Conservation (phyloP, 2,797 vertebrate species). For the Enteromius anoplus region DNA sequence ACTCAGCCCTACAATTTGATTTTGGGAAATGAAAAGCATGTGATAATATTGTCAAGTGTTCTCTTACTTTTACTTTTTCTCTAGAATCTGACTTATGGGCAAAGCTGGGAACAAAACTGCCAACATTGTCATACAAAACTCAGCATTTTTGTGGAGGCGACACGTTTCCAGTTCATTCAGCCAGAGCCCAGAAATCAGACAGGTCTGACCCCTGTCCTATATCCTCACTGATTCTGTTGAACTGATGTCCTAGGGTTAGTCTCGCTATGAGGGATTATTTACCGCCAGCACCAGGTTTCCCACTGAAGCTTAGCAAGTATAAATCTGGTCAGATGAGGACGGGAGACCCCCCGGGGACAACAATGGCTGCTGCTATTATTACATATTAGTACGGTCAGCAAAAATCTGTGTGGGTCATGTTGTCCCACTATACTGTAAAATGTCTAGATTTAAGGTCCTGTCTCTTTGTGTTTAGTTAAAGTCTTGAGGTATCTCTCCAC, state of each 20-base stretch:
- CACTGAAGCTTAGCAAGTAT: background rate
- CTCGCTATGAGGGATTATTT: background rate
- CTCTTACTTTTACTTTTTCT: background rate
- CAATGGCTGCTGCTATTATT: background rate
- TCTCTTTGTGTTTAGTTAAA: background rate
- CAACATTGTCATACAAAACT: constrained; percentile 81
- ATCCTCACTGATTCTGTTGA: background rate
- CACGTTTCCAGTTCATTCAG: constrained; percentile 78
- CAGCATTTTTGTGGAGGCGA: constrained; percentile 75
- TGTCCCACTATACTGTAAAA: background rate
- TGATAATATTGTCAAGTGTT: background rate
- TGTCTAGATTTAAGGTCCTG: background rate
- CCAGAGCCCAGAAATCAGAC: constrained; percentile 66
- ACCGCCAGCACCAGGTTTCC: background rate
- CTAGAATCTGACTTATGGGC: constrained; percentile 78
- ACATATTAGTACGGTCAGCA: background rate
- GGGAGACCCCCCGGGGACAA: background rate
- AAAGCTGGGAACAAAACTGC: constrained; percentile 78
- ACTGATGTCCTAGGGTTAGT: background rate
- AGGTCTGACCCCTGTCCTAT: constrained; percentile 65
- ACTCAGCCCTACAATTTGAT: background rate
- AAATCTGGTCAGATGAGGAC: background rate
- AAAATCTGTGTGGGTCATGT: background rate
- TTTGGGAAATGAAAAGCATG: background rate
- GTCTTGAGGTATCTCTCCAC: background rate